These are phyloP conservation scores for Cassiopea andromeda DNA, from an alignment of 30 jellyfish, hydroid and myxozoan genomes.

Conservation along the genomic window DNA sequence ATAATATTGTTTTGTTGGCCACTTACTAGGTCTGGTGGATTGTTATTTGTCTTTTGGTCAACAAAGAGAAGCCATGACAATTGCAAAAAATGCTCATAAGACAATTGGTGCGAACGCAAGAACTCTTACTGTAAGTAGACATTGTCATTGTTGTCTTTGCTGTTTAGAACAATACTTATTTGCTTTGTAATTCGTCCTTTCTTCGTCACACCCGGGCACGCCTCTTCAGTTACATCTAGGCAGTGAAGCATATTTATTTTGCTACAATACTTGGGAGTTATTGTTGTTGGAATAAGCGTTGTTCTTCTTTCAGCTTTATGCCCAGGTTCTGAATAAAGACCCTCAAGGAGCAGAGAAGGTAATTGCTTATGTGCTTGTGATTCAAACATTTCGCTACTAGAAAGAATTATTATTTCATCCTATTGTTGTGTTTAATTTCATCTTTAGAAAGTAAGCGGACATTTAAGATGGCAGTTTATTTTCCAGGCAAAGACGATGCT, in stretches of 20 bases:
- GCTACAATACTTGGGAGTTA: neutral
- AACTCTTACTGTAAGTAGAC: constrained; percentile 87
- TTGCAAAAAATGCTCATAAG: constrained; percentile 93
- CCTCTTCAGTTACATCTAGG: no score
- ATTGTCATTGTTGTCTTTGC: no score
- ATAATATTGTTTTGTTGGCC: no score
- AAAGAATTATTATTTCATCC: no score
- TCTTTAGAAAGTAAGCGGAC: no score
- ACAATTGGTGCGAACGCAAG: constrained; percentile 94
- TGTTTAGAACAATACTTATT: no score
- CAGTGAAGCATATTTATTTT: no score
- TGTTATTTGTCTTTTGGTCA: constrained; percentile 87
- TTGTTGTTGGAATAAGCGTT: neutral
- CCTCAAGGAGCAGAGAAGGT: constrained; percentile 87
- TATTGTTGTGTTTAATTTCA: no score
- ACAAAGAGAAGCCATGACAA: constrained; percentile 87
- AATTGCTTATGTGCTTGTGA: neutral
- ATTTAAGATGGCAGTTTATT: neutral
- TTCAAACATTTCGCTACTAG: no score
- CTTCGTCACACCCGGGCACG: no score
- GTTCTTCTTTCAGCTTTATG: constrained; percentile 74
- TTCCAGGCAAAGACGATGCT: constrained; percentile 93
- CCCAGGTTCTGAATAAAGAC: constrained; percentile 81
- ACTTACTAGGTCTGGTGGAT: constrained; percentile 85
- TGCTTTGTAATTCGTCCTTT: no score